Base-by-base conservation (phyloP, 2,113 vertebrate genomes). In the Baryphthengus martii region DNA sequence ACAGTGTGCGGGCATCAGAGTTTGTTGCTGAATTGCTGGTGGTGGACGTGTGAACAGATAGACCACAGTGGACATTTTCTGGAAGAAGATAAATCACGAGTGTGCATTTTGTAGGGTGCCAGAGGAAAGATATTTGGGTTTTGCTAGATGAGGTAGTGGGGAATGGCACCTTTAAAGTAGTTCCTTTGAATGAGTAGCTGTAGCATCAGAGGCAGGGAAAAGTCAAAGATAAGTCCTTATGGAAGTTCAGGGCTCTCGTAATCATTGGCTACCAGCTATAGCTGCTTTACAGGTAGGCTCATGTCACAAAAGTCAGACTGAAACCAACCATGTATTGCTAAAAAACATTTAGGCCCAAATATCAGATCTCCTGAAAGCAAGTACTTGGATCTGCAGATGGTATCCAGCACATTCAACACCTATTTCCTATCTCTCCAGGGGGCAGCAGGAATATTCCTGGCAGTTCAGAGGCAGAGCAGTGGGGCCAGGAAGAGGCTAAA, bases 1-100 rank as follows among this genome's bases (percentile, higher is more conserved):
- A 70, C 0, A 2, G 5, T 3, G 2, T 1, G 4, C 28, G n/a
- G 59, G 29, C 31, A 83, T 5, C 37, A 61, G n/a, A 68, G 24
- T 24, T 49, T 67, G 39, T 6, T 5, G 21, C 10, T 0, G 0
- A 37, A 50, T 2, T 52, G n/a, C 63, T 0, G 0, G 19, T 31
- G 31, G 33, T 9, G 13, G 31, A 33, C 0, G 1, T 8, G 20
- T 6, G 7, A 77, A 56, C 61, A 62, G 56, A 23, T 33, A 63
- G 25, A 81, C 8, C 13, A 17, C 4, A 2, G 37, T 0, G 0
- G 67, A 62, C 2, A 9, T 65, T 28, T 47, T 50, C 65, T 55
- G 33, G 23, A 75, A 61, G 11, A 65, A 28, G 47, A 63, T 45
- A 42, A 67, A 74, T 7, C 5, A 5, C 13, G 13, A 37, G 18